These are phyloP conservation scores for Euplexia lucipara DNA, from an alignment of 2,888 invertebrate species.

Conservation along the genomic window DNA sequence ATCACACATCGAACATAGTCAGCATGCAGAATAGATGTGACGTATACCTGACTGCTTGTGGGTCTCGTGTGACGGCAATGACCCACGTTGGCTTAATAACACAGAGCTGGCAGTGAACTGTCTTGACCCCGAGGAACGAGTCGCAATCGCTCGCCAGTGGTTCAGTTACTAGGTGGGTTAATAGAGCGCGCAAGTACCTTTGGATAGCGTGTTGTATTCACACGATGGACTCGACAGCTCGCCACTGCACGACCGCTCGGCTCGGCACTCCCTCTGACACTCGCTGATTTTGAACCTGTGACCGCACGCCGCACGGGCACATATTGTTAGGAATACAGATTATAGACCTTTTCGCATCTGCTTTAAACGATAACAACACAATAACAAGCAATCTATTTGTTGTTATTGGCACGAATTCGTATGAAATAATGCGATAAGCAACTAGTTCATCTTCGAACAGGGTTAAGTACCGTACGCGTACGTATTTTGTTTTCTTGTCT, in stretches of 20 bases:
- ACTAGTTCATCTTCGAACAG: neutral
- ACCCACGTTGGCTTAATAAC: conserved; percentile 72
- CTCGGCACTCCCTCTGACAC: conserved; percentile 73
- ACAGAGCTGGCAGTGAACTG: conserved; percentile 78
- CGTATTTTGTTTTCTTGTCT: neutral
- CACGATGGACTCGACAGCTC: conserved; percentile 38
- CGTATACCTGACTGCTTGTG: conserved; percentile 69
- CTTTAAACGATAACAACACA: conserved; percentile 7
- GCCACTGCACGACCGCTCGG: conserved; percentile 76
- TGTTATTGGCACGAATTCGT: conserved; percentile 23
- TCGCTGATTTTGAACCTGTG: conserved; percentile 69
- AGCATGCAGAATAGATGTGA: conserved; percentile 57
- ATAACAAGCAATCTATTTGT: conserved; percentile 18
- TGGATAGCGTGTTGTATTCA: conserved; percentile 45
- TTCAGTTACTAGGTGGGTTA: conserved; percentile 72
- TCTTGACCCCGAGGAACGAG: conserved; percentile 73
- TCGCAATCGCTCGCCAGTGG: conserved; percentile 66
- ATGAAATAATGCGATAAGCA: conserved; percentile 25
- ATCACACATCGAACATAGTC: conserved; percentile 27
- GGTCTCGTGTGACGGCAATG: conserved; percentile 74
- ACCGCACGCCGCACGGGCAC: conserved; percentile 56
- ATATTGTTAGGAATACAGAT: conserved; percentile 51
- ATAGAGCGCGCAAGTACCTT: conserved; percentile 69
- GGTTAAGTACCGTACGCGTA: neutral
- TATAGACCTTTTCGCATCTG: conserved; percentile 27